These are phyloP conservation scores for Lophotriccus pileatus DNA, from an alignment of 2,797 vertebrate genomes.

Conservation along the genomic window DNA sequence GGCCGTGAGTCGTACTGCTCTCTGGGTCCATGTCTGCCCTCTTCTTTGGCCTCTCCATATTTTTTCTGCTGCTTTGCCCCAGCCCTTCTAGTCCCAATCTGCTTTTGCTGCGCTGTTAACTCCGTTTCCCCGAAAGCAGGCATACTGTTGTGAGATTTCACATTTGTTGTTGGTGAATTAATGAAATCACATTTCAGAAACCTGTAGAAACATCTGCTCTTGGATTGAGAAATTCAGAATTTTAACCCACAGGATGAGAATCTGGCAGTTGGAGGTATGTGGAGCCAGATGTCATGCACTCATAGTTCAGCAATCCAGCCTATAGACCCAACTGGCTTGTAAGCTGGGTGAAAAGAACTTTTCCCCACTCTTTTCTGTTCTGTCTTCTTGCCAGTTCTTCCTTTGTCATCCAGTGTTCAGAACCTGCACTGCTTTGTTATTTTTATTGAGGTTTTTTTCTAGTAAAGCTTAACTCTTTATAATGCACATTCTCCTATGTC, in stretches of 20 bases:
- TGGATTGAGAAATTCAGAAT: neutral
- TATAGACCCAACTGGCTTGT: neutral
- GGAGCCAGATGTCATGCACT: neutral
- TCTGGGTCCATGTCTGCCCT: neutral
- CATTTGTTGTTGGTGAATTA: neutral
- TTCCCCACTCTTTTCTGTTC: neutral
- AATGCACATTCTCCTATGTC: neutral
- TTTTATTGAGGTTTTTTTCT: neutral
- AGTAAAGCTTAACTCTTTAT: neutral
- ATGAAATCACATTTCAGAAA: neutral
- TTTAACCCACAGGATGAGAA: neutral
- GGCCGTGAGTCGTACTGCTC: rapidly evolving
- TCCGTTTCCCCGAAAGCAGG: neutral
- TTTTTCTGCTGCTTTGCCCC: neutral
- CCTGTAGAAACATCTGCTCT: neutral
- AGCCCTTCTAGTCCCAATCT: neutral
- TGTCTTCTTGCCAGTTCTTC: neutral
- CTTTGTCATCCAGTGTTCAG: neutral
- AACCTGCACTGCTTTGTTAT: neutral
- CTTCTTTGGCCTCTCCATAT: neutral
- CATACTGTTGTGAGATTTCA: neutral
- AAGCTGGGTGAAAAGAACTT: neutral
- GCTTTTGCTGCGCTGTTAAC: rapidly evolving
- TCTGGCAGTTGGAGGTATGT: neutral
- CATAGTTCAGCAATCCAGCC: neutral